A percentile compares a stretch with the other conserved stretches of the same genome.
Conservation (phyloP, 35 echinoderm and acorn worm genomes). For the Patiria miniata region DNA sequence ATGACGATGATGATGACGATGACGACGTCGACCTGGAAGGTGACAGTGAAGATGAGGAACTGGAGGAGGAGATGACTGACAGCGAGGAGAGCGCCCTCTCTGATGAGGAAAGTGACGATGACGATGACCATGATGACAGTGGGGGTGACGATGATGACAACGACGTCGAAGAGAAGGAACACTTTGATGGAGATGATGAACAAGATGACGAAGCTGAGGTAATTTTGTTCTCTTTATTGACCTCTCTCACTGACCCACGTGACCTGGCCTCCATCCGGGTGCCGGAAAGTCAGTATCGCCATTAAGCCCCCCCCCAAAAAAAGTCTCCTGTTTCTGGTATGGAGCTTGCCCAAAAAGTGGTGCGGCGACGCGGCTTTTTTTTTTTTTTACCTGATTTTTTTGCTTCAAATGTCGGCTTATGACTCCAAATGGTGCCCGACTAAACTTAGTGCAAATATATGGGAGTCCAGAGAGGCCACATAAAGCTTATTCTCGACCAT, state of each 20-base stretch:
- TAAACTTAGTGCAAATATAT: too few relatives aligned
- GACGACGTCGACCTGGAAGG: slow-evolving; percentile 41
- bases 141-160: not conserved
- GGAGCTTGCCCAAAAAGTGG: too few relatives aligned
- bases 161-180: slow-evolving; percentile 42
- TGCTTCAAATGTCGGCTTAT: too few relatives aligned
- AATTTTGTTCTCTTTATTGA: not conserved
- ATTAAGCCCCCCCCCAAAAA: too few relatives aligned
- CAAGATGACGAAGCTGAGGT: not conserved
- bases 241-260: not conserved
- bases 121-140: slow-evolving; percentile 13
- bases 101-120: slow-evolving; percentile 38
- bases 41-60: slow-evolving; percentile 42
- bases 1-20: slow-evolving; percentile 57
- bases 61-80: slow-evolving; percentile 37
- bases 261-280: not conserved
- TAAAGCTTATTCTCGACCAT: too few relatives aligned
- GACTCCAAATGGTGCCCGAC: too few relatives aligned
- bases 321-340: too few relatives aligned
- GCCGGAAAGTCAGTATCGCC: not conserved
- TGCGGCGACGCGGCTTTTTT: too few relatives aligned
- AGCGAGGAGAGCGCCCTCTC: slow-evolving; percentile 28
- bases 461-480: too few relatives aligned
- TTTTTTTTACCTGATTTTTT: too few relatives aligned
- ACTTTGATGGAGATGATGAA: slow-evolving; percentile 14